Percentiles rank a stretch among this genome's conserved stretches.
These are phyloP conservation scores for Troglohyphantes excavatus DNA, from an alignment of 2,888 invertebrate genomes.

Conservation along the genomic window DNA sequence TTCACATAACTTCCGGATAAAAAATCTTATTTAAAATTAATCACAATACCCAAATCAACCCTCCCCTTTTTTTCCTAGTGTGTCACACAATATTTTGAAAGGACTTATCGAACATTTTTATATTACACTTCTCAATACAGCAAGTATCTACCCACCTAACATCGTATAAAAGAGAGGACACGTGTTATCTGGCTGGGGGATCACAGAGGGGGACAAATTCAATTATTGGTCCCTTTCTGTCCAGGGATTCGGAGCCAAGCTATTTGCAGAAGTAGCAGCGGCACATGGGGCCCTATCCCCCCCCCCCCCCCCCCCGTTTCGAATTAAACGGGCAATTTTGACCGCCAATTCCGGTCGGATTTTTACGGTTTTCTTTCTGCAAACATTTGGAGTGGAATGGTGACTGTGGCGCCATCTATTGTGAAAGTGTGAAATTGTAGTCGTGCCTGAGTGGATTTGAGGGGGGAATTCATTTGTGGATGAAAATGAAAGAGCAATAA, in stretches of 20 bases:
- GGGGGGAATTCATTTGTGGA: no score
- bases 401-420: conserved; percentile 55
- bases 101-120: not conserved
- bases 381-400: not conserved
- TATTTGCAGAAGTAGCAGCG: conserved; percentile 58
- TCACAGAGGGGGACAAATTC: conserved; percentile 45
- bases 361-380: conserved; percentile 29
- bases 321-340: conserved; percentile 68
- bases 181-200: conserved; percentile 42
- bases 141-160: not conserved
- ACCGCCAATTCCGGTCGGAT: conserved; percentile 35
- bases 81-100: conserved; percentile 25
- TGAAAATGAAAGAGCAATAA: no score
- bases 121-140: not conserved
- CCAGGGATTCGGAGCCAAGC: conserved; percentile 18
- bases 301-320: conserved; percentile 3
- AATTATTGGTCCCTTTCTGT: conserved; percentile 51
- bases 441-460: no score
- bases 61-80: not conserved
- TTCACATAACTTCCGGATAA: no score
- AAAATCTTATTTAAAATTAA: no score
- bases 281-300: conserved; percentile 71
- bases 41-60: not conserved
- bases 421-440: no score
- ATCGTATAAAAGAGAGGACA: conserved; percentile 2